Evolutionary conservation across 2,888 invertebrate species (phyloP).

Genomic region (Drosophila lutescens): DNA sequence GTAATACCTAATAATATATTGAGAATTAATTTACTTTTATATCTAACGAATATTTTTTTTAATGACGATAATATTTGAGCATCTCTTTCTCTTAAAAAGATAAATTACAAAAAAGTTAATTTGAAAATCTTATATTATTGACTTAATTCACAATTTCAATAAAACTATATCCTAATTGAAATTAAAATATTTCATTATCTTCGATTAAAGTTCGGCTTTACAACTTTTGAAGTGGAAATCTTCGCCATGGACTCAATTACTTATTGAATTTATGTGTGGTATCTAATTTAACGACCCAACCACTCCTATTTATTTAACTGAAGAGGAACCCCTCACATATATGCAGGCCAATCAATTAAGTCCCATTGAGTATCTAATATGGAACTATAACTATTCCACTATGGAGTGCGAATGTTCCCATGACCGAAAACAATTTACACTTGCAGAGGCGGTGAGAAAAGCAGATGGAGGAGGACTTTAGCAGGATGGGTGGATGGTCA

Average conservation of each 20-base stretch:
- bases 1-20: too few species aligned
- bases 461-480: slow-evolving; percentile 34
- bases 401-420: slow-evolving; percentile 71
- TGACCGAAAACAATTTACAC: slow-evolving; percentile 74
- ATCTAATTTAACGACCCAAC: not conserved
- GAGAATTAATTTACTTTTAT: too few species aligned
- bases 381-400: slow-evolving; percentile 63
- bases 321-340: not conserved
- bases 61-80: too few species aligned
- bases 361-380: slow-evolving; percentile 54
- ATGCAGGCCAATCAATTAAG: slow-evolving; percentile 49
- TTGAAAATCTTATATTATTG: too few species aligned
- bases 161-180: too few species aligned
- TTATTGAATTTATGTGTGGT: not conserved
- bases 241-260: not conserved
- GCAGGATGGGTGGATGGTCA: slow-evolving; percentile 33
- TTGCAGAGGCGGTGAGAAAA: slow-evolving; percentile 71
- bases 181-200: too few species aligned
- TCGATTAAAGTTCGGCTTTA: not conserved
- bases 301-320: slow-evolving; percentile 3
- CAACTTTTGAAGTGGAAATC: not conserved
- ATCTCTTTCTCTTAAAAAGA: too few species aligned
- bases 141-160: too few species aligned
- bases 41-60: too few species aligned
- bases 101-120: too few species aligned